phyloP scores from a whole-genome alignment of 2,797 vertebrate species.

The Thripadectes ignobilis region DNA sequence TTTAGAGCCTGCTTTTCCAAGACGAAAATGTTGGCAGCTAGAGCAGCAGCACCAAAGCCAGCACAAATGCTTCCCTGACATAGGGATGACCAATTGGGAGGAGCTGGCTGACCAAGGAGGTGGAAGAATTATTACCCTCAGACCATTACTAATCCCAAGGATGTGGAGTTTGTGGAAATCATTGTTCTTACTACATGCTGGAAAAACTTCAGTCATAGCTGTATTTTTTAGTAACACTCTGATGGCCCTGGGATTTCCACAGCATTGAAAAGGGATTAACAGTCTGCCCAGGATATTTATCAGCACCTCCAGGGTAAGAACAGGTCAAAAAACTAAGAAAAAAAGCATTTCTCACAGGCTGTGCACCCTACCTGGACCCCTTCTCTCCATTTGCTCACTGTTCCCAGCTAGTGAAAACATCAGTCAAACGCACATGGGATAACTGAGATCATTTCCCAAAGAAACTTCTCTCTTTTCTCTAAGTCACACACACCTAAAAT shows the following conservation, averaged over 20 bases:
- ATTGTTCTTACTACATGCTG: not conserved
- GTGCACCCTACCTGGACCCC: not conserved
- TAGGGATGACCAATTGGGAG: rapidly evolving
- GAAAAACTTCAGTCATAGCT: not conserved
- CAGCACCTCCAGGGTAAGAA: not conserved
- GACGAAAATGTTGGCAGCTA: not conserved
- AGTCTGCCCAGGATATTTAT: not conserved
- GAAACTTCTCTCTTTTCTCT: not conserved
- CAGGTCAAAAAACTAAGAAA: not conserved
- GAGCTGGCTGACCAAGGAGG: not conserved
- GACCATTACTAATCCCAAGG: not conserved
- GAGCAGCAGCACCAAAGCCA: not conserved
- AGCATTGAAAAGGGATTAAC: not conserved
- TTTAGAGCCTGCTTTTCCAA: not conserved
- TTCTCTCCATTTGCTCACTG: not conserved
- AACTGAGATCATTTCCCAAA: not conserved
- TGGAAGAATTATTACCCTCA: not conserved
- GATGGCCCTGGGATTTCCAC: not conserved
- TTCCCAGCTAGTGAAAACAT: not conserved
- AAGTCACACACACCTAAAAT: not conserved
- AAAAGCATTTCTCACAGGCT: not conserved
- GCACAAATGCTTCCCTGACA: not conserved
- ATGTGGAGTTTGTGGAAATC: not conserved
- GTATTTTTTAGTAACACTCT: not conserved
- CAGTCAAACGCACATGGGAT: not conserved